Conservation (phyloP, 2,113 vertebrate species). For the Malurus melanocephalus region DNA sequence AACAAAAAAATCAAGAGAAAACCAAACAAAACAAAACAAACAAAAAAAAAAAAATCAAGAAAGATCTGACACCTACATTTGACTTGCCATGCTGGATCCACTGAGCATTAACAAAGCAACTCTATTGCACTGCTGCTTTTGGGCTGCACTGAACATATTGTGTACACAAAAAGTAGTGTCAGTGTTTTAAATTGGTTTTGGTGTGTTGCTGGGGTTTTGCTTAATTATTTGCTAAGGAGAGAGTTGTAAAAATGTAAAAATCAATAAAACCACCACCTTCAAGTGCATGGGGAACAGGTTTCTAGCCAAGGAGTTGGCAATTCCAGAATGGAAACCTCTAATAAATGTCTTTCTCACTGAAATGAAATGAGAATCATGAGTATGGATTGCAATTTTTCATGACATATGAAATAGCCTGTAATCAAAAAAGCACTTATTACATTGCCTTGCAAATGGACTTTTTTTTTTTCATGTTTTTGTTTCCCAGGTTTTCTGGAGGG, state of each 20-base stretch:
- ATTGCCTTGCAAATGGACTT: not conserved
- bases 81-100: not conserved
- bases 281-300: not conserved
- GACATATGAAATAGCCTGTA: not conserved
- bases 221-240: not conserved
- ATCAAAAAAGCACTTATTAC: not conserved
- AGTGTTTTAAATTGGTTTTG: not conserved
- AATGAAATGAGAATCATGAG: not conserved
- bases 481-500: not conserved
- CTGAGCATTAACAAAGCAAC: not conserved
- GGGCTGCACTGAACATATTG: not conserved
- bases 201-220: not conserved
- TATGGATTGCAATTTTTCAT: not conserved
- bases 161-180: too few relatives aligned
- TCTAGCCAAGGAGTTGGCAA: not conserved
- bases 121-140: not conserved
- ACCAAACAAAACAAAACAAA: too few relatives aligned
- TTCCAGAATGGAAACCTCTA: not conserved
- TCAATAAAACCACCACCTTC: not conserved
- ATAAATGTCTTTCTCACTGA: not conserved
- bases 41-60: not conserved
- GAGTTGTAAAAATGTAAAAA: not conserved
- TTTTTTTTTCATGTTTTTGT: not conserved
- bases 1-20: not conserved
- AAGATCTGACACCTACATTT: not conserved